Evolutionary conservation across 2,888 invertebrate genomes (phyloP).

Genomic region (Dexiosoma caninum): DNA sequence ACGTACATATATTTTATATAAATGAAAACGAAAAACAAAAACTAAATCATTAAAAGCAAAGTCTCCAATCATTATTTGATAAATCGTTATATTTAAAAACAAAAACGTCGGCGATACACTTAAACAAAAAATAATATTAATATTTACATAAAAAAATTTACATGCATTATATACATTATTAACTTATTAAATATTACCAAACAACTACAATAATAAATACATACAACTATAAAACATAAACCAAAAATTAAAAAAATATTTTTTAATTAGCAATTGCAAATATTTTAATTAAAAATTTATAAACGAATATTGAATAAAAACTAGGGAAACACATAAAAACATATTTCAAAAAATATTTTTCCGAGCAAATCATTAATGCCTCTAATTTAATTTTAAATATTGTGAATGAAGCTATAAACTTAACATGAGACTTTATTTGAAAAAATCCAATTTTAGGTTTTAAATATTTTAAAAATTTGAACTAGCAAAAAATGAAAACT

Average conservation of each 20-base stretch:
- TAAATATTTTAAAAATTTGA: no score
- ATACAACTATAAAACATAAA: slow-evolving; percentile 60
- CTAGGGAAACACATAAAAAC: slow-evolving; percentile 42
- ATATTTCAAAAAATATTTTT: no score
- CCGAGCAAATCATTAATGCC: no score
- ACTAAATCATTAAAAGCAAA: slow-evolving; percentile 21
- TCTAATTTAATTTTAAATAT: background rate
- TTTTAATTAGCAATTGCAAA: slow-evolving; percentile 42
- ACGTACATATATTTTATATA: slow-evolving; percentile 27
- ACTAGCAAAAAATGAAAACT: no score
- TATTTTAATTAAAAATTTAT: slow-evolving; percentile 49
- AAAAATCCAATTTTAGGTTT: background rate
- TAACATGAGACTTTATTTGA: background rate
- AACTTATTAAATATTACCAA: slow-evolving; percentile 59
- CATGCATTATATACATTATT: slow-evolving; percentile 43
- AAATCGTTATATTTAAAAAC: slow-evolving; percentile 55
- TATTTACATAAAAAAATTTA: slow-evolving; percentile 54
- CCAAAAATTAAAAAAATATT: slow-evolving; percentile 2
- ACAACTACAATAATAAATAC: no score
- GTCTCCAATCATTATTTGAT: slow-evolving; percentile 60
- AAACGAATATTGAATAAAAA: slow-evolving; percentile 58
- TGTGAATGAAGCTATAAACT: slow-evolving; percentile 55
- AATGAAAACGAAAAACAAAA: background rate
- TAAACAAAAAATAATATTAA: slow-evolving; percentile 43
- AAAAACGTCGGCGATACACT: slow-evolving; percentile 66